Percentiles rank a stretch among this genome's conserved stretches.
Conservation (phyloP, 2,888 invertebrate species). For the Cephus pulcher region DNA sequence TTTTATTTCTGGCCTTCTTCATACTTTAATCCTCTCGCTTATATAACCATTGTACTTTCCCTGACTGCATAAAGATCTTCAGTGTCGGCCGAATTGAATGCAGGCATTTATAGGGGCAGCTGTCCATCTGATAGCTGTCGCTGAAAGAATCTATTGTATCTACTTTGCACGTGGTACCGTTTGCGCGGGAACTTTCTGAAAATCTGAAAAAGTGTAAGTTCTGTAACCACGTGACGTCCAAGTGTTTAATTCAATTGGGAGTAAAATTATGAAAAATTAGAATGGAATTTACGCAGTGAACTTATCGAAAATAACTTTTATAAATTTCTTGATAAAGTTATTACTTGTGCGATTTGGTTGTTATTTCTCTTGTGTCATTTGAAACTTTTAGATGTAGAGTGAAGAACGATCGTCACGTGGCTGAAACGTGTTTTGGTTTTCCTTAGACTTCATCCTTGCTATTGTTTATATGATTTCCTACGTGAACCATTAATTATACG, state of each 20-base stretch:
- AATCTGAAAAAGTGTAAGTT: background rate
- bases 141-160: background rate
- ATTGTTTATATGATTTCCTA: background rate
- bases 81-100: background rate
- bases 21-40: background rate
- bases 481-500: conserved; percentile 1
- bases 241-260: background rate
- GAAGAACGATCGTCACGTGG: background rate
- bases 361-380: background rate
- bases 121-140: background rate
- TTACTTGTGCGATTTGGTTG: background rate
- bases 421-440: background rate
- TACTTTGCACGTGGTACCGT: background rate
- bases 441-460: background rate
- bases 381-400: background rate
- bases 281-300: background rate
- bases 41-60: background rate
- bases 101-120: background rate
- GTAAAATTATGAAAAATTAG: background rate
- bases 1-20: background rate
- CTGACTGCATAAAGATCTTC: background rate
- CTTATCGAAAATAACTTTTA: background rate
- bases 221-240: background rate
- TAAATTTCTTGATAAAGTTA: background rate
- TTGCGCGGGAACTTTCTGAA: background rate